A percentile compares a stretch with the other conserved stretches of the same genome.
These are phyloP conservation scores for Jordanella pulchra DNA, from an alignment of 2,797 vertebrate species.

Conservation along the genomic window DNA sequence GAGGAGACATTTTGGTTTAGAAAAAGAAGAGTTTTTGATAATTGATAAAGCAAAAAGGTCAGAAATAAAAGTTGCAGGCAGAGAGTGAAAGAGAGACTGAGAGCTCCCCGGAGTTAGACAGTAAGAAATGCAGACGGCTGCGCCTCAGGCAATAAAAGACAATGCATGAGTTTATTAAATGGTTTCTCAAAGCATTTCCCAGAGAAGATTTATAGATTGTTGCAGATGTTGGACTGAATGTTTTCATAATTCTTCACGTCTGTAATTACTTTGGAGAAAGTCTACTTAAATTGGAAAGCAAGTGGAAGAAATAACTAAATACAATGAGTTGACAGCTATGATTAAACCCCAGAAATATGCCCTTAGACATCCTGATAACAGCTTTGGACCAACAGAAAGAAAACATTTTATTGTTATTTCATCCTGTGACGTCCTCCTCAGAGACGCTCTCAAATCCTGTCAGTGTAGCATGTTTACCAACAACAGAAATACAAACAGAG, in stretches of 20 bases:
- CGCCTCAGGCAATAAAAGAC: conserved; percentile 63
- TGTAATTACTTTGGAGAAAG: conserved; percentile 17
- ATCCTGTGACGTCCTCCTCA: background rate
- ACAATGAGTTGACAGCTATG: conserved; percentile 16
- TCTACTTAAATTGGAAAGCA: conserved; percentile 1
- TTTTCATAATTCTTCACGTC: background rate
- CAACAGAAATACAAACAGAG: too few relatives aligned
- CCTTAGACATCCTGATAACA: conserved; percentile 2
- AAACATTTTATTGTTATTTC: too few relatives aligned
- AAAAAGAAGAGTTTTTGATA: conserved; percentile 12
- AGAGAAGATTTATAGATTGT: conserved; percentile 27
- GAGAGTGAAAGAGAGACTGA: conserved; percentile 26
- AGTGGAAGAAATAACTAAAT: conserved; percentile 16
- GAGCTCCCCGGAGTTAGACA: conserved; percentile 35
- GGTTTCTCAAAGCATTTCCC: conserved; percentile 69
- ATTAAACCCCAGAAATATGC: conserved; percentile 8
- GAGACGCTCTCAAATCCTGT: background rate
- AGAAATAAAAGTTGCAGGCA: conserved; percentile 26
- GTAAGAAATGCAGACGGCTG: conserved; percentile 43
- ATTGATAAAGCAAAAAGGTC: conserved; percentile 39
- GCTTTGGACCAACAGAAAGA: too few relatives aligned
- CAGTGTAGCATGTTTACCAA: background rate
- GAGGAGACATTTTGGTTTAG: background rate
- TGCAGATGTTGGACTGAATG: conserved; percentile 17
- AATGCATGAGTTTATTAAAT: conserved; percentile 71